These are phyloP conservation scores for Nematolebias whitei DNA, from an alignment of 2,113 vertebrate genomes.

Conservation along the genomic window DNA sequence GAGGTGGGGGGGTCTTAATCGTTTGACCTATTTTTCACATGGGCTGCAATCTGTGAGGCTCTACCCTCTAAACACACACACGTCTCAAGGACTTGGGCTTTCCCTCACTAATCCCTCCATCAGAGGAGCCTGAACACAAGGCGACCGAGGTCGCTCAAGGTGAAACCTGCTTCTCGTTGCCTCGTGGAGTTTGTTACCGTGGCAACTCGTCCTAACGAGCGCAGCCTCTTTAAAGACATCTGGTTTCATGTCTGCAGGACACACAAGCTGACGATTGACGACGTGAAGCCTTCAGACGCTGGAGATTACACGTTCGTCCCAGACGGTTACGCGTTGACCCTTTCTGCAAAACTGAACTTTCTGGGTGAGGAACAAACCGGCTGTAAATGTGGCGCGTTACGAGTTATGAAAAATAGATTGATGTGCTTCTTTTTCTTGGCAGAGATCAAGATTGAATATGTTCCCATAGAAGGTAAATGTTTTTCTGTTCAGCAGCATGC, in stretches of 20 bases:
- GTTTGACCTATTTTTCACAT: constrained; percentile 58
- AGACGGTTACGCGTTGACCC: constrained; percentile 85
- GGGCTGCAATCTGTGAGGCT: constrained; percentile 50
- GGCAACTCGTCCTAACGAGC: constrained; percentile 38
- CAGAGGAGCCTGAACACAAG: constrained; percentile 29
- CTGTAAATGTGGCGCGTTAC: background rate
- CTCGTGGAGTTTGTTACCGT: constrained; percentile 36
- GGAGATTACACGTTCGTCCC: constrained; percentile 91
- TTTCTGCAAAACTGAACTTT: constrained; percentile 93
- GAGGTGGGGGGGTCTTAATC: constrained; percentile 36
- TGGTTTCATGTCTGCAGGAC: constrained; percentile 70
- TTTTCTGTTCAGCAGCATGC: background rate
- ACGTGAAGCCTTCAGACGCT: constrained; percentile 85
- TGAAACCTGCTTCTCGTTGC: constrained; percentile 54
- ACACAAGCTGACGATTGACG: constrained; percentile 88
- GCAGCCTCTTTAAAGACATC: constrained; percentile 61
- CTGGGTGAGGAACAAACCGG: constrained; percentile 77
- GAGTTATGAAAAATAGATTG: background rate
- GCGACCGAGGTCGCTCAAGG: constrained; percentile 61
- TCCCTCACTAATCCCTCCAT: constrained; percentile 59
- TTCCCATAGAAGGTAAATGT: constrained; percentile 86
- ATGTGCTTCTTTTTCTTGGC: constrained; percentile 23
- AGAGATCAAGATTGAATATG: constrained; percentile 93
- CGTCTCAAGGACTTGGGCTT: constrained; percentile 25
- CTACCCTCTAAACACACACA: constrained; percentile 29